phyloP scores from a whole-genome alignment of 2,888 invertebrate species.

The Sesia apiformis region DNA sequence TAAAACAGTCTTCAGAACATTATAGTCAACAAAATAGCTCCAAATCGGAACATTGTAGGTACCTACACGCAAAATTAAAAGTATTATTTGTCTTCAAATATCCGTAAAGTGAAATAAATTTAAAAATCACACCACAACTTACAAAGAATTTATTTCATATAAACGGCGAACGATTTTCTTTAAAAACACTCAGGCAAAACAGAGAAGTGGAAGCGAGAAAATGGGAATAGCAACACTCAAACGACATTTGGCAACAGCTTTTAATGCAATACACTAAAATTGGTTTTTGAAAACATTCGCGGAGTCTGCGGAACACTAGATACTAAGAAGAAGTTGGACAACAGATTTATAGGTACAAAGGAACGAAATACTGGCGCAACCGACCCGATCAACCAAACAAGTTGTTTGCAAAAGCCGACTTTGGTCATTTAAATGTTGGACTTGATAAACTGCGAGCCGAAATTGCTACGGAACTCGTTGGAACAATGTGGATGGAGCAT shows the following conservation, averaged over 20 bases:
- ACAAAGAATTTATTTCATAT: neutral
- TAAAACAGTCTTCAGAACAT: too few relatives aligned
- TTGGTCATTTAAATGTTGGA: conserved; percentile 65
- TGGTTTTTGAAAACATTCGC: conserved; percentile 57
- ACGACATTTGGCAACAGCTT: conserved; percentile 65
- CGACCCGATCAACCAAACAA: conserved; percentile 55
- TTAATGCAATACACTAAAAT: conserved; percentile 62
- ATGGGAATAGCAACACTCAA: conserved; percentile 25
- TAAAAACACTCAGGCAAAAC: conserved; percentile 1
- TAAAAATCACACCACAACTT: too few relatives aligned
- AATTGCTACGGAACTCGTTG: conserved; percentile 31
- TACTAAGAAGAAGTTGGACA: conserved; percentile 61
- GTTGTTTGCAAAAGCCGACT: conserved; percentile 53
- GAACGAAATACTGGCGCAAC: conserved; percentile 43
- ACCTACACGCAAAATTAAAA: too few relatives aligned
- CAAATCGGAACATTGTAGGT: too few relatives aligned
- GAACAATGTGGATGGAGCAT: conserved; percentile 4
- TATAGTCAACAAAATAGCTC: too few relatives aligned
- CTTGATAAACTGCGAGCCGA: conserved; percentile 55
- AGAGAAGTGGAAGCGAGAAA: conserved; percentile 14
- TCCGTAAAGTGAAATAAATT: too few relatives aligned
- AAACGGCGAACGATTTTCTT: neutral
- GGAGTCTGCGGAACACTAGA: conserved; percentile 52
- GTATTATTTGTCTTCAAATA: too few relatives aligned
- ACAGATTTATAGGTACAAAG: conserved; percentile 64